phyloP scores from a whole-genome alignment of 1,140 invertebrate genomes.

The Drosophila subobscura region DNA sequence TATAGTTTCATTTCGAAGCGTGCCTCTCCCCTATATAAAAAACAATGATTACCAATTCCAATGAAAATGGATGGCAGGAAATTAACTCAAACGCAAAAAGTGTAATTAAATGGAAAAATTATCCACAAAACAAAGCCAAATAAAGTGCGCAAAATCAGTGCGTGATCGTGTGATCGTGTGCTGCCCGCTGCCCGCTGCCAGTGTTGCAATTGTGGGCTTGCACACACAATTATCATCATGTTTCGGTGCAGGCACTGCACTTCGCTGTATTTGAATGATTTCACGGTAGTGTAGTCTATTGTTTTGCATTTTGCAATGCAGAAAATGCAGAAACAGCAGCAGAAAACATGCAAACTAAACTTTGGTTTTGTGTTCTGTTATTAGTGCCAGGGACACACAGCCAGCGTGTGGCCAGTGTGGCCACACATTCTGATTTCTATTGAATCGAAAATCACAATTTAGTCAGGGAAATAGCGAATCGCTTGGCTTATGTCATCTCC shows the following conservation, averaged over 20 bases:
- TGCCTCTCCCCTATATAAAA: not conserved
- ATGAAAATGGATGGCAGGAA: conserved; percentile 35
- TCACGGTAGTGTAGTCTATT: conserved; percentile 39
- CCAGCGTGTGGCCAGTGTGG: conserved; percentile 10
- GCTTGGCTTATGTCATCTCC: conserved; percentile 61
- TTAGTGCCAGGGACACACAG: conserved; percentile 48
- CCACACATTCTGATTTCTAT: conserved; percentile 44
- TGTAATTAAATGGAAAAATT: conserved; percentile 52
- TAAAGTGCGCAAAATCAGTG: conserved; percentile 16
- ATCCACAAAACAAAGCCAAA: conserved; percentile 23
- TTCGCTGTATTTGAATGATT: conserved; percentile 18
- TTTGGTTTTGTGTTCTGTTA: conserved; percentile 41
- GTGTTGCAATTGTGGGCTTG: conserved; percentile 36
- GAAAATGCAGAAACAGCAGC: conserved; percentile 39
- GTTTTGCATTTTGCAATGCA: conserved; percentile 56
- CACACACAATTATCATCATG: conserved; percentile 40
- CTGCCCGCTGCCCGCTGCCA: conserved; percentile 36
- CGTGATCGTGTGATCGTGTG: conserved; percentile 20
- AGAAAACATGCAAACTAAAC: conserved; percentile 30
- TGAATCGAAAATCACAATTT: conserved; percentile 54
- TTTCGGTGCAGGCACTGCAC: not conserved
- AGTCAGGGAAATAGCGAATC: conserved; percentile 27
- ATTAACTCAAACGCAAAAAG: conserved; percentile 23
- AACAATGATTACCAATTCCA: conserved; percentile 11
- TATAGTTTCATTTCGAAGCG: not conserved